Percentiles rank a stretch among this genome's conserved stretches.
Evolutionary conservation across 2,113 vertebrate genomes (phyloP).

Genomic region (Scomber japonicus): DNA sequence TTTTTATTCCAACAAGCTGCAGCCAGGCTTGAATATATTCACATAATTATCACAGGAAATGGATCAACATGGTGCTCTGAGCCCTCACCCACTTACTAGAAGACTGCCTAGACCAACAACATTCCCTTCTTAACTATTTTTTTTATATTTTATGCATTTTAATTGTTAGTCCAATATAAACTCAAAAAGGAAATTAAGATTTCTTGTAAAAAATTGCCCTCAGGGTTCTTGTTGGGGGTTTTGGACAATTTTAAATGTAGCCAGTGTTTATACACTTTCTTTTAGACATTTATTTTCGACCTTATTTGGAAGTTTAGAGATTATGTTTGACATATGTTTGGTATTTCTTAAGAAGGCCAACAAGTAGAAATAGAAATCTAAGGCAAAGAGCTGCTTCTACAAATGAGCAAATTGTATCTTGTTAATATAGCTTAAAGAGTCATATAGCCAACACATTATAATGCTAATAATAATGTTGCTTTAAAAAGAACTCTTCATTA

Average conservation of each 20-base stretch:
- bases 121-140: not conserved
- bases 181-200: not conserved
- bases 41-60: constrained; percentile 18
- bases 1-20: constrained; percentile 18
- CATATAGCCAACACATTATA: not conserved
- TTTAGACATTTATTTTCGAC: no score
- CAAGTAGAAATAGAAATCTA: not conserved
- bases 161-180: not conserved
- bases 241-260: not conserved
- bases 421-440: not conserved
- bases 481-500: no score
- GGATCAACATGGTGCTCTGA: not conserved
- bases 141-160: constrained; percentile 2
- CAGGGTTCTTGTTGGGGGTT: not conserved
- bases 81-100: not conserved
- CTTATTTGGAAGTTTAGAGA: not conserved
- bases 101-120: not conserved
- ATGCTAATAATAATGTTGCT: no score
- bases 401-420: not conserved
- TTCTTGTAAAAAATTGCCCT: not conserved
- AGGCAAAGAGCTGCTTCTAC: not conserved
- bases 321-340: not conserved
- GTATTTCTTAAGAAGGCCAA: constrained; percentile 16
- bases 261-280: no score
- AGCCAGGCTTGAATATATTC: constrained; percentile 11